These are phyloP conservation scores for Sebastes minor DNA, from an alignment of 2,797 vertebrate genomes.

Conservation along the genomic window DNA sequence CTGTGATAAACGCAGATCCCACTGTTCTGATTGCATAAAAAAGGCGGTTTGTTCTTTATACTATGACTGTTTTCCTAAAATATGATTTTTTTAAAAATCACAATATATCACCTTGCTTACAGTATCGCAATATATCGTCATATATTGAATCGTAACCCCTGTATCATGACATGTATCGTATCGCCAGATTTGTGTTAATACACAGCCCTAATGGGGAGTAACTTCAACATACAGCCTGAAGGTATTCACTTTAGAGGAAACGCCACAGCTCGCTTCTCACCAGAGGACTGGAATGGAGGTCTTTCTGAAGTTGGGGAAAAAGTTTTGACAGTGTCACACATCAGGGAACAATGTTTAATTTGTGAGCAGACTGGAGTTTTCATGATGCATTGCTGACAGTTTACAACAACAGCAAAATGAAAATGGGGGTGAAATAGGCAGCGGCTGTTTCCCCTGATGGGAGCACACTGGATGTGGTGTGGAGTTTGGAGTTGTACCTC, in stretches of 20 bases:
- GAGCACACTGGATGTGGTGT: neutral
- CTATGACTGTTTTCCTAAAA: too few relatives aligned
- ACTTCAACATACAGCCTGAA: neutral
- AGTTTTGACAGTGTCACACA: neutral
- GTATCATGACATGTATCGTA: too few relatives aligned
- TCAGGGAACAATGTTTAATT: neutral
- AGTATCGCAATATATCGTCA: too few relatives aligned
- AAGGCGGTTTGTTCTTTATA: too few relatives aligned
- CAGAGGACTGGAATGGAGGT: neutral
- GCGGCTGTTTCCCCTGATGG: conserved; percentile 9
- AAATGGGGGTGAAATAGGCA: conserved; percentile 3
- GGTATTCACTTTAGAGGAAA: neutral
- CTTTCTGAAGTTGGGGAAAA: conserved; percentile 2
- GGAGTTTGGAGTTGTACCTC: conserved; percentile 6
- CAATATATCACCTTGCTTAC: too few relatives aligned
- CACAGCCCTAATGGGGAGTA: neutral
- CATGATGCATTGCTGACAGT: conserved; percentile 2
- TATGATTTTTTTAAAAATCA: too few relatives aligned
- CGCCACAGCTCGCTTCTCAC: neutral
- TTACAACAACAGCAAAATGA: conserved; percentile 28
- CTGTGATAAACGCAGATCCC: too few relatives aligned
- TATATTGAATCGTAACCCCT: too few relatives aligned
- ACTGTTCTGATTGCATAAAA: too few relatives aligned
- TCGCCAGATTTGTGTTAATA: too few relatives aligned
- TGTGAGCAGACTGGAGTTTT: conserved; percentile 7